Percentiles rank a stretch among this genome's conserved stretches.
phyloP scores from a whole-genome alignment of 1,140 invertebrate genomes.

The Pseudomyrmex sp. region DNA sequence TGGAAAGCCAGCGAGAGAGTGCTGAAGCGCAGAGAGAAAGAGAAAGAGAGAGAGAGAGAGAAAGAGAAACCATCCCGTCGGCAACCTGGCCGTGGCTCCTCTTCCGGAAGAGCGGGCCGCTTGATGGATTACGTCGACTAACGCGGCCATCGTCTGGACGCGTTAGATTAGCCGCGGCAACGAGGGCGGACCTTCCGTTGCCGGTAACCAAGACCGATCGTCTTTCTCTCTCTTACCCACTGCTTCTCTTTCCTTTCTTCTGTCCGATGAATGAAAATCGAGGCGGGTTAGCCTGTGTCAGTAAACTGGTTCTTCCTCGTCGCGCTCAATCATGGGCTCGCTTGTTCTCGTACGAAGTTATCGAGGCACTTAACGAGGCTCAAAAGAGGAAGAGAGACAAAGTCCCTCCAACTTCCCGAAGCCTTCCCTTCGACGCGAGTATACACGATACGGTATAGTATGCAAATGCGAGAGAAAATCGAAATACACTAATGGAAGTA shows the following conservation, averaged over 20 bases:
- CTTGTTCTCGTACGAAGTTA: slow-evolving; percentile 54
- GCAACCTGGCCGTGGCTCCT: slow-evolving; percentile 53
- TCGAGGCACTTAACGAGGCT: slow-evolving; percentile 57
- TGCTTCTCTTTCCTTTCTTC: slow-evolving; percentile 7
- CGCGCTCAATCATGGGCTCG: slow-evolving; percentile 49
- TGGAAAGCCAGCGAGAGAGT: slow-evolving; percentile 49
- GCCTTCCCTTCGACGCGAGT: neutral
- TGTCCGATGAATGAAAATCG: slow-evolving; percentile 55
- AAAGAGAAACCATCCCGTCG: slow-evolving; percentile 30
- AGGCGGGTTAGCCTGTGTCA: slow-evolving; percentile 50
- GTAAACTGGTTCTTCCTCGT: slow-evolving; percentile 57
- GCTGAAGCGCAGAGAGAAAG: slow-evolving; percentile 17
- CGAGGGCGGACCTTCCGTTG: slow-evolving; percentile 56
- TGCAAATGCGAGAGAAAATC: neutral
- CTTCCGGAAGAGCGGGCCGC: slow-evolving; percentile 57
- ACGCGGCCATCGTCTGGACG: slow-evolving; percentile 55
- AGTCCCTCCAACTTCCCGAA: neutral
- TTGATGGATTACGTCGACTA: slow-evolving; percentile 61
- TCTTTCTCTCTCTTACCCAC: slow-evolving; percentile 12
- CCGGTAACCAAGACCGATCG: slow-evolving; percentile 54
- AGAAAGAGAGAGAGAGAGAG: neutral
- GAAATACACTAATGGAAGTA: neutral
- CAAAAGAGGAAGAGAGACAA: slow-evolving; percentile 16
- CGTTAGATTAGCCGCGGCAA: slow-evolving; percentile 58
- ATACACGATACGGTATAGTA: neutral